phyloP scores from a whole-genome alignment of 2,888 invertebrate genomes.

The Spilarctia lutea region DNA sequence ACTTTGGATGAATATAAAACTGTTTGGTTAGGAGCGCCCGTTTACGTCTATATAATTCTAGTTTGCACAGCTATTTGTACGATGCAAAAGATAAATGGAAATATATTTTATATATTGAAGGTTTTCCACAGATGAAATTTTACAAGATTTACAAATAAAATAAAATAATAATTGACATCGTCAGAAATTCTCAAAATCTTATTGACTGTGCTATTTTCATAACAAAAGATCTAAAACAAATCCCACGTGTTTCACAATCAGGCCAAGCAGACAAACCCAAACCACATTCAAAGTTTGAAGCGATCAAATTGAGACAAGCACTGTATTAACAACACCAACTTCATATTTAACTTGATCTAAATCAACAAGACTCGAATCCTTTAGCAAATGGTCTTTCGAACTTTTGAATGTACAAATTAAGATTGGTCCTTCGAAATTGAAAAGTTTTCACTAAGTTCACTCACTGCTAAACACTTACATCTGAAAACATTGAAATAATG shows the following conservation, averaged over 20 bases:
- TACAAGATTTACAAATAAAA: not conserved
- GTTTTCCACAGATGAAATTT: not conserved
- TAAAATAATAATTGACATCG: not conserved
- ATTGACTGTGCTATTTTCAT: not conserved
- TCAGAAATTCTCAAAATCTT: not conserved
- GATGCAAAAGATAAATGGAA: conserved; percentile 21
- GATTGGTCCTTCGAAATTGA: conserved; percentile 31
- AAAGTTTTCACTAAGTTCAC: conserved; percentile 36
- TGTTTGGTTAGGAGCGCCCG: conserved; percentile 25
- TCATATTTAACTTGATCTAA: conserved; percentile 45
- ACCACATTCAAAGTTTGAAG: conserved; percentile 27
- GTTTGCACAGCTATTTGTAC: conserved; percentile 16
- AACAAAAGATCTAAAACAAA: not conserved
- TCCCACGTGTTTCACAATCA: conserved; percentile 16
- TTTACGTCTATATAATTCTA: conserved; percentile 21
- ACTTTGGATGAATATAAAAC: conserved; percentile 28
- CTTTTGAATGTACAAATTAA: conserved; percentile 50
- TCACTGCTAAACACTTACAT: conserved; percentile 27
- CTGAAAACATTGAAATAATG: conserved; percentile 27
- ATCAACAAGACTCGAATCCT: conserved; percentile 44
- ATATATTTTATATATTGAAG: not conserved
- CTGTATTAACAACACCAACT: conserved; percentile 31
- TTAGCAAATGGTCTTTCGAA: conserved; percentile 41
- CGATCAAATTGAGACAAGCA: conserved; percentile 32
- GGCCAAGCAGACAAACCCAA: conserved; percentile 3